Base-by-base conservation (phyloP, 2,888 invertebrate genomes). In the Parelbella ahira region DNA sequence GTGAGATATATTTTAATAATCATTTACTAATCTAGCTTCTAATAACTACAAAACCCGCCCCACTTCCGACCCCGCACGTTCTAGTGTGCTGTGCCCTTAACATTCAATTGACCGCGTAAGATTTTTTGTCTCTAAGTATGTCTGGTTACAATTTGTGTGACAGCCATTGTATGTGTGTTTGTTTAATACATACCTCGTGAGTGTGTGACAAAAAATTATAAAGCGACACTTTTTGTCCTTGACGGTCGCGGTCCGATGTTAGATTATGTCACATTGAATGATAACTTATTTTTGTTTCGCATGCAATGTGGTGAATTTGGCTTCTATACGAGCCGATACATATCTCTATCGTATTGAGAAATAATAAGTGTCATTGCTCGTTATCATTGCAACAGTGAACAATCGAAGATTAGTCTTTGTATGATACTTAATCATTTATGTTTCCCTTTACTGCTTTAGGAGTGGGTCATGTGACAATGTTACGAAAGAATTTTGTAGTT, bases 181-280 rank as follows among this genome's bases (percentile, higher is more conserved):
- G 39, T 32, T 32, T 30, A 32, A 32, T 39, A 32, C 32, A 25
- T 36, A 36, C n/a, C n/a, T n/a, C 15, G 27, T 1, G 13, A 13
- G 4, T 8, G 15, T 18, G 15, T n/a, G 25, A 10, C 19, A 41
- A 33, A 41, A 41, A 33, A 15, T 4, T 12, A 10, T 10, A 30
- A 2, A 12, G 9, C 24, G 27, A 38, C 23, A 23, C 30, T 41
- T 37, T 37, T 34, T 41, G 33, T 39, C 19, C 19, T 12, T 37
- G 10, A 20, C 20, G 30, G 20, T 34, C 21, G 33, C 20, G 21
- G 27, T 27, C 4, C 25, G 33, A 34, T 32, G 9, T 25, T 2
- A 33, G 33, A 21, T 41, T 34, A 27, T 34, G 41, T 41, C 41
- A 34, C 27, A 28, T 27, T 20, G 33, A 41, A 41, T 34, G 20